phyloP scores from a whole-genome alignment of 2,888 invertebrate genomes.

The Dusona sp. region DNA sequence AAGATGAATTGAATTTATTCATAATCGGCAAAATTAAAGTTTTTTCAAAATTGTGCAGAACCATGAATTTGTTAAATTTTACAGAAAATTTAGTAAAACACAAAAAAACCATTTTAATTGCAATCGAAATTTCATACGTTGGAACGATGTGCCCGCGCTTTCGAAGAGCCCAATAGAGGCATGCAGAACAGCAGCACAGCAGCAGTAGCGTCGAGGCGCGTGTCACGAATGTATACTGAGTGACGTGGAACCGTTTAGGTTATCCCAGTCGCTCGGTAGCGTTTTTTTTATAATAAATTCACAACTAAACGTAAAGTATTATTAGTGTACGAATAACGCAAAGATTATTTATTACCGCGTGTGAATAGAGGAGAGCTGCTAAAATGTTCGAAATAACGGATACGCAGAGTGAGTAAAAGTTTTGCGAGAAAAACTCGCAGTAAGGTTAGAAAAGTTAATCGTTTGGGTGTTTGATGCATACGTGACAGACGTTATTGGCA shows the following conservation, averaged over 20 bases:
- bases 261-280: slow-evolving; percentile 57
- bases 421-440: slow-evolving; percentile 13
- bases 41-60: background rate
- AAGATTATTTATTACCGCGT: background rate
- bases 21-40: too few relatives aligned
- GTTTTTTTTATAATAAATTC: slow-evolving; percentile 15
- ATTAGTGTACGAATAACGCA: slow-evolving; percentile 7
- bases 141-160: slow-evolving; percentile 43
- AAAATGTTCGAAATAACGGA: slow-evolving; percentile 94
- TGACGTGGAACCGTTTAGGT: slow-evolving; percentile 72
- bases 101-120: background rate
- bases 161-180: slow-evolving; percentile 11
- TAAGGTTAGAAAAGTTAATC: slow-evolving; percentile 16
- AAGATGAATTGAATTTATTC: background rate
- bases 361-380: slow-evolving; percentile 51
- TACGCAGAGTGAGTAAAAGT: slow-evolving; percentile 90
- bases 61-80: background rate
- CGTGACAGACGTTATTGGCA: slow-evolving; percentile 7
- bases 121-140: background rate
- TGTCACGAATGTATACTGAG: slow-evolving; percentile 64
- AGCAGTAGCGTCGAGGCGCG: slow-evolving; percentile 58
- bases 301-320: slow-evolving; percentile 8
- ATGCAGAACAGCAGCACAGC: background rate
- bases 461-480: slow-evolving; percentile 38
- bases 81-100: background rate